Conservation (phyloP, 2,888 invertebrate genomes). For the Callinectes sapidus region DNA sequence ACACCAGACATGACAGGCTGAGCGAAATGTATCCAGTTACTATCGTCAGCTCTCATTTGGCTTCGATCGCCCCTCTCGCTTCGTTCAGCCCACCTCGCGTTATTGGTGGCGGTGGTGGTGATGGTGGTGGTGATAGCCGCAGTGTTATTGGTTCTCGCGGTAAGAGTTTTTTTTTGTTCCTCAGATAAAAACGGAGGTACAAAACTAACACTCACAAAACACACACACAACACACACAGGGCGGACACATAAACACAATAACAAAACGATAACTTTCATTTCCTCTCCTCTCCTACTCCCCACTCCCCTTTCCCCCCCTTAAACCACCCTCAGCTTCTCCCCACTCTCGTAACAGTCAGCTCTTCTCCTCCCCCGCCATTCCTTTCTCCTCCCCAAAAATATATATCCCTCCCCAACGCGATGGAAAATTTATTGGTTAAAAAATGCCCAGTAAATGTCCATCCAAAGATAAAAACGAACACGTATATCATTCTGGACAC, state of each 20-base stretch:
- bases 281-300: neutral
- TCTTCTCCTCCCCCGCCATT: neutral
- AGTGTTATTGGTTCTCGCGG: neutral
- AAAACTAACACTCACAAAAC: neutral
- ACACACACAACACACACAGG: neutral
- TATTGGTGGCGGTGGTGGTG: slow-evolving; percentile 1
- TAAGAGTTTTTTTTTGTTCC: neutral
- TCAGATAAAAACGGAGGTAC: neutral
- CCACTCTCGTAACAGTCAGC: neutral
- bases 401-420: slow-evolving; percentile 1
- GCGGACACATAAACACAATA: neutral
- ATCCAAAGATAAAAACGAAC: slow-evolving; percentile 4
- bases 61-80: neutral
- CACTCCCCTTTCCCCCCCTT: neutral
- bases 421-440: slow-evolving; percentile 10
- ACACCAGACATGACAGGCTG: slow-evolving; percentile 12
- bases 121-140: neutral
- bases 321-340: neutral
- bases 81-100: neutral
- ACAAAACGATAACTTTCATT: slow-evolving; percentile 4
- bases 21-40: slow-evolving; percentile 12
- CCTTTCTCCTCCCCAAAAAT: neutral
- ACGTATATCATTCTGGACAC: slow-evolving; percentile 26
- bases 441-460: slow-evolving; percentile 17
- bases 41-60: slow-evolving; percentile 12